Conservation (phyloP, 1,140 invertebrate species). For the Bilobella aurantiaca region DNA sequence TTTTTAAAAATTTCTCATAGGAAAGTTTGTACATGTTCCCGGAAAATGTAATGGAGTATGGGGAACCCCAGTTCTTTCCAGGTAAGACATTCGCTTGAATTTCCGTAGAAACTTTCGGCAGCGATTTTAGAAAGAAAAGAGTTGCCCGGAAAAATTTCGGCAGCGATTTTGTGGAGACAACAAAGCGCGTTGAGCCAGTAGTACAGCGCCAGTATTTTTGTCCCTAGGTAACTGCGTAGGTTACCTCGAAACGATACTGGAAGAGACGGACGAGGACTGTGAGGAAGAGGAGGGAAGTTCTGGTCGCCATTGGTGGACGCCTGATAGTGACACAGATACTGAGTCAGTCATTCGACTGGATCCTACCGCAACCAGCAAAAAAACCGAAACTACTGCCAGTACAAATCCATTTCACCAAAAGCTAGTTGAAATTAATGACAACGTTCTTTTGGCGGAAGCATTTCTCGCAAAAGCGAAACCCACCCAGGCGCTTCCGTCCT, state of each 20-base stretch:
- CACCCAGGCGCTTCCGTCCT: not conserved
- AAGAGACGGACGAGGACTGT: constrained; percentile 34
- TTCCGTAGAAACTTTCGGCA: not conserved
- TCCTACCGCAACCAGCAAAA: too few relatives aligned
- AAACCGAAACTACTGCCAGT: not conserved
- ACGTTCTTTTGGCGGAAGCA: not conserved
- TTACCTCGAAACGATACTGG: constrained; percentile 36
- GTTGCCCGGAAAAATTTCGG: too few relatives aligned
- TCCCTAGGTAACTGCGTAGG: constrained; percentile 29
- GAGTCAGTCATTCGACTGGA: constrained; percentile 34
- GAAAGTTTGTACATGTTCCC: constrained; percentile 31
- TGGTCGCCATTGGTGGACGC: constrained; percentile 31
- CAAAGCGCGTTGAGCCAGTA: too few relatives aligned
- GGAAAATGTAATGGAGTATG: constrained; percentile 34
- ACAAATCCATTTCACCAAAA: not conserved
- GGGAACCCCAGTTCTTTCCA: constrained; percentile 34
- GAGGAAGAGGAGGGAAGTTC: constrained; percentile 35
- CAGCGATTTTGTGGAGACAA: too few relatives aligned
- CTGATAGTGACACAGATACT: constrained; percentile 35
- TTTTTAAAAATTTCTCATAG: constrained; percentile 6
- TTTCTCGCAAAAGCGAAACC: not conserved
- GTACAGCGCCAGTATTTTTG: too few relatives aligned
- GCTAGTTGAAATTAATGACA: not conserved
- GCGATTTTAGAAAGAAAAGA: too few relatives aligned
- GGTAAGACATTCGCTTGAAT: constrained; percentile 4